Base-by-base conservation (phyloP, 2,797 vertebrate species). In the Chanos chanos region DNA sequence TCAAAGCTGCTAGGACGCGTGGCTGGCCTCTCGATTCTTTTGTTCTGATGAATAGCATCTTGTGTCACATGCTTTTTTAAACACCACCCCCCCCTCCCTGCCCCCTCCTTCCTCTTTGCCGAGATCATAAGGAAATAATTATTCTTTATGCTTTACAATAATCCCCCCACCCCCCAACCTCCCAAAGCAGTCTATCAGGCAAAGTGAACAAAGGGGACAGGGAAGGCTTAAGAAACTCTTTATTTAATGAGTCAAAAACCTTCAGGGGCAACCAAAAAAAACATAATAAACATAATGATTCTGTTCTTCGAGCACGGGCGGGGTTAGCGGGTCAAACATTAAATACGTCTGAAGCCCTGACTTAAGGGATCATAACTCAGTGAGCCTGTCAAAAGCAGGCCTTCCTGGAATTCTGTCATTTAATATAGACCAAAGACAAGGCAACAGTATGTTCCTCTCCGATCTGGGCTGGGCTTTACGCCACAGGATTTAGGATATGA, bases 181-280 rank as follows among this genome's bases (percentile, higher is more conserved):
- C n/a, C n/a, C n/a, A n/a, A 25, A 10, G 39, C 13, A 25, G 5
- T 44, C 48, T 48, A 33, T 63, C 39, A 47, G 45, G 36, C n/a
- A 8, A 55, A 56, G 44, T 62, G 50, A 39, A 2, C 4, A 10
- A n/a, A 58, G 12, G 21, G 54, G 52, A 57, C 36, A 13, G 45
- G 34, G 31, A n/a, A 6, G 47, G 45, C 27, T 69, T 68, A 55
- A 59, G 34, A 25, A 51, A 52, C 44, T 64, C 49, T 71, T 56
- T 75, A 59, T 70, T 70, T 66, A 68, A 71, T 71, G 58, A 69
- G 33, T 31, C 13, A 37, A 43, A 48, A 62, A 61, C 71, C 64
- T 74, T 68, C 7, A 57, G 28, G 57, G 3, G 34, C 30, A 31
- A 43, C 1, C 7, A 7, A 19, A 12, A 40, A 16, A 43, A 50